Conservation (phyloP, 2,888 invertebrate genomes). For the Meganola albula region DNA sequence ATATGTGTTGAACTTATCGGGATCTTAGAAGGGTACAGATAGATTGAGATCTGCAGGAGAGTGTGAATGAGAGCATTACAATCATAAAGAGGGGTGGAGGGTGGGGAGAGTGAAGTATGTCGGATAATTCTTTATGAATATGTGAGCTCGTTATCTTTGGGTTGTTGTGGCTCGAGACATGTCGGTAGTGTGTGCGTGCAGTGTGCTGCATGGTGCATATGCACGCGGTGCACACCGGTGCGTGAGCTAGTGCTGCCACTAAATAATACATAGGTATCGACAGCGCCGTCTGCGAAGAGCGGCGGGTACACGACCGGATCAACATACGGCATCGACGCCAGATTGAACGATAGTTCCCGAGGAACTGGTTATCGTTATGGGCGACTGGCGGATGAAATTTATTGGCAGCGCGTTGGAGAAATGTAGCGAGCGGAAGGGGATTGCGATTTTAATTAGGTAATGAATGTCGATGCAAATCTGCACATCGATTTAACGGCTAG, state of each 20-base stretch:
- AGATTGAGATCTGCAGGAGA: constrained; percentile 69
- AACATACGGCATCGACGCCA: constrained; percentile 76
- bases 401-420: constrained; percentile 76
- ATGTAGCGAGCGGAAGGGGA: constrained; percentile 77
- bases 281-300: constrained; percentile 70
- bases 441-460: constrained; percentile 78
- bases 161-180: constrained; percentile 59
- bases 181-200: constrained; percentile 40
- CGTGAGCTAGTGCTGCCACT: constrained; percentile 60
- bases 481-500: constrained; percentile 74
- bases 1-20: constrained; percentile 55
- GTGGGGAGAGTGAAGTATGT: constrained; percentile 53
- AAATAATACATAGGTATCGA: constrained; percentile 76
- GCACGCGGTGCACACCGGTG: constrained; percentile 30
- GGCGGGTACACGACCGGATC: constrained; percentile 77
- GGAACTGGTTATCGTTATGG: constrained; percentile 78
- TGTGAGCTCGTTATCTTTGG: constrained; percentile 73
- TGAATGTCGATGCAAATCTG: constrained; percentile 78
- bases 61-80: constrained; percentile 76
- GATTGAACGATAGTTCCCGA: constrained; percentile 78
- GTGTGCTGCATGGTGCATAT: no score
- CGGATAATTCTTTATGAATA: constrained; percentile 78
- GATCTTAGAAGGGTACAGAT: constrained; percentile 68
- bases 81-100: constrained; percentile 47
- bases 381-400: constrained; percentile 77